phyloP scores from a whole-genome alignment of 2,113 vertebrate genomes.

The Miniopterus natalensis region DNA sequence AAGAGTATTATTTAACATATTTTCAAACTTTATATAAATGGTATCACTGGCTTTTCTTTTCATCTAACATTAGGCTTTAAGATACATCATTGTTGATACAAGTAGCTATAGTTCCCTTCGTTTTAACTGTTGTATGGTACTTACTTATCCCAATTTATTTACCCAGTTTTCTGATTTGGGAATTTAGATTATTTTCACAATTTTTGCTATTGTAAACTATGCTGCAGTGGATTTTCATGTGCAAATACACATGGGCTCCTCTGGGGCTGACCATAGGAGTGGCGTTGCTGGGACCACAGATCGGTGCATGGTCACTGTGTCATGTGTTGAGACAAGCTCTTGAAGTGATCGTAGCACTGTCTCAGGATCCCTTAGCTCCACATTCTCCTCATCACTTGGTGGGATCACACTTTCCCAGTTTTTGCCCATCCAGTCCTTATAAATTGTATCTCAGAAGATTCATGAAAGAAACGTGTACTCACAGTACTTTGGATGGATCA shows the following conservation, averaged over 20 bases:
- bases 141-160: not conserved
- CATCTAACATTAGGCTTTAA: not conserved
- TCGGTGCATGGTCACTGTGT: fast-evolving
- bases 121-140: not conserved
- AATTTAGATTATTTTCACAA: not conserved
- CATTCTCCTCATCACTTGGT: not conserved
- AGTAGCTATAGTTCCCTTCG: not conserved
- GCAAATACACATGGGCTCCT: not conserved
- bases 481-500: not conserved
- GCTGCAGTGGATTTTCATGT: not conserved
- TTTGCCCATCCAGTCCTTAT: not conserved
- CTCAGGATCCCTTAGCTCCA: not conserved
- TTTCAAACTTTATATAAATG: not conserved
- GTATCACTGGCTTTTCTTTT: not conserved
- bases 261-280: fast-evolving
- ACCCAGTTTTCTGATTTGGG: not conserved
- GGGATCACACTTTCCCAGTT: not conserved
- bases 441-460: not conserved
- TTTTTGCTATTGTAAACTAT: not conserved
- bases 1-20: not conserved
- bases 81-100: not conserved
- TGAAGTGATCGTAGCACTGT: not conserved
- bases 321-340: not conserved
- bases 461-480: not conserved
- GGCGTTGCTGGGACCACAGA: not conserved